Percentiles rank a stretch among this genome's conserved stretches.
Evolutionary conservation across 2,113 vertebrate species (phyloP).

Genomic region (Vulpes vulpes): DNA sequence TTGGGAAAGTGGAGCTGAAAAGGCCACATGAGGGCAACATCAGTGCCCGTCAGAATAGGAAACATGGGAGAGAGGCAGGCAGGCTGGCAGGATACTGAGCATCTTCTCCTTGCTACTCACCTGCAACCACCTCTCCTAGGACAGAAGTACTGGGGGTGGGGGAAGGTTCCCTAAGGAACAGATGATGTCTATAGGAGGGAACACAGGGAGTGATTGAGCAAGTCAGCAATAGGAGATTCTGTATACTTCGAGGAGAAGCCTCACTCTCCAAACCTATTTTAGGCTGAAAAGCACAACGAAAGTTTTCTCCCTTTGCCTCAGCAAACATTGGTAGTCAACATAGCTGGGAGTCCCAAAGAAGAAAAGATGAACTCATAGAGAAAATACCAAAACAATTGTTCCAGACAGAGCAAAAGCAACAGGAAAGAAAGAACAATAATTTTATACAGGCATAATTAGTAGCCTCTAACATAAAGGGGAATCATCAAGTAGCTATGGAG

Average conservation of each 20-base stretch:
- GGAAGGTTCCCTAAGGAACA: no score
- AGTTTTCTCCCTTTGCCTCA: not conserved
- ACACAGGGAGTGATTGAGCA: not conserved
- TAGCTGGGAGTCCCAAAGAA: not conserved
- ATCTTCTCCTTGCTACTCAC: not conserved
- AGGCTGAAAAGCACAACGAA: not conserved
- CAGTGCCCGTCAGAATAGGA: not conserved
- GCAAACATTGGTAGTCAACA: not conserved
- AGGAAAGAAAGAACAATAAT: not conserved
- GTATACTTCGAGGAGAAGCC: not conserved
- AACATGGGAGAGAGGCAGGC: not conserved
- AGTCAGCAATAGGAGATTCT: not conserved
- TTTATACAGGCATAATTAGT: not conserved
- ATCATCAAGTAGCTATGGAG: not conserved
- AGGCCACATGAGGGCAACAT: not conserved
- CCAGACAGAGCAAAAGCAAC: not conserved
- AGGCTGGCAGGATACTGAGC: not conserved
- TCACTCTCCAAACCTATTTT: not conserved
- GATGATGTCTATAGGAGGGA: not conserved
- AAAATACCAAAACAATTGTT: not conserved
- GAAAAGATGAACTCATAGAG: not conserved
- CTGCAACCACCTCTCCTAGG: not conserved
- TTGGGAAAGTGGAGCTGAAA: not conserved
- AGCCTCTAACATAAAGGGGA: not conserved
- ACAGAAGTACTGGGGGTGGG: not conserved